Base-by-base conservation (phyloP, 2,888 invertebrate species). In the Spatulosminthurus flaviceps region DNA sequence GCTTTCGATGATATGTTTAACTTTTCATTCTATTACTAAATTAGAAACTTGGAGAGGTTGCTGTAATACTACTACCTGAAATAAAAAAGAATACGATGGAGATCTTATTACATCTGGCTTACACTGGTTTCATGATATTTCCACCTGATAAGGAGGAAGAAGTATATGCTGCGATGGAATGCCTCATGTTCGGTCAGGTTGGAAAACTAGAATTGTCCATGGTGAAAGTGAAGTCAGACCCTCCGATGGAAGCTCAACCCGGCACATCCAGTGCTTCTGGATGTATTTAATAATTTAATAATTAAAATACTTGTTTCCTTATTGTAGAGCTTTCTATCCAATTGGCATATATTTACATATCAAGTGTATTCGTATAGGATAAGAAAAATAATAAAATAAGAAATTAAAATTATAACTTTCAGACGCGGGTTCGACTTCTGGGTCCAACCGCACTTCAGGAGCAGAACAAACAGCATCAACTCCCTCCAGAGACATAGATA, bases 61-160 rank as follows among this genome's bases (percentile, higher is more conserved):
- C 80, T 4, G 74, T 80, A 0, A n/a, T 85, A 9, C 72, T 85
- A 19, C 61, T 85, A 21, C 85, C 85, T 0, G 83, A 83, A 51
- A 81, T 85, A 29, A 75, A 41, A 0, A 74, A 76, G 19, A 66
- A 69, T 42, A 81, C 77, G 0, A 82, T 85, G 85, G 78, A 80
- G 73, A 64, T 66, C 11, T 67, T 85, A 0, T 28, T 84, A 7
- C 77, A 80, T 13, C 74, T 85, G 16, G 81, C 81, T 19, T 85
- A 85, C 60, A 83, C 81, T 24, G 85, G 85, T 11, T 29, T 24
- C 21, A 79, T 83, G 79, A 24, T 79, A 13, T 83, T 79, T 73
- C 70, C 79, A 0, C 51, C 78, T 66, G 79, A 80, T 28, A 67
- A 80, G 11, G 79, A 82, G 74, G 42, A 72, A 0, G 83, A 83